These are phyloP conservation scores for Lanius collurio DNA, from an alignment of 2,113 vertebrate species.

Conservation along the genomic window DNA sequence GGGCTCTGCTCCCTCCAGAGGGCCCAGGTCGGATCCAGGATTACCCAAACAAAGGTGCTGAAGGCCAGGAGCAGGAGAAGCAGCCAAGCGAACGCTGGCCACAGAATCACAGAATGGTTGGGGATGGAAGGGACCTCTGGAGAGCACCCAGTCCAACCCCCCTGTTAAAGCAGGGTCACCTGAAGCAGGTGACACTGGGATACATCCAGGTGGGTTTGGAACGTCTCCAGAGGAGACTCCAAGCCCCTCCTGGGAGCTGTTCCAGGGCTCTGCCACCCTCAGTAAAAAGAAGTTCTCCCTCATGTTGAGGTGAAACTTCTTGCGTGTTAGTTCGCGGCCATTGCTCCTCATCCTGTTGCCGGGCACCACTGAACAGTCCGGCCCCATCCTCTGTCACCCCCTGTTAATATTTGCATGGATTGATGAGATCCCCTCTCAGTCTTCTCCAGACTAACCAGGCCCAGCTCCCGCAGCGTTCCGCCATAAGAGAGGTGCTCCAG, in stretches of 20 bases:
- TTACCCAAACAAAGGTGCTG: accelerated
- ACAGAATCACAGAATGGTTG: neutral
- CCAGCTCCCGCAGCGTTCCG: neutral
- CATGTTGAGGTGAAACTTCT: neutral
- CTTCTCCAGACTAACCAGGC: neutral
- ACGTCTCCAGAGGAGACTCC: neutral
- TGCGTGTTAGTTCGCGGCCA: neutral
- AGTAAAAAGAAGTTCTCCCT: neutral
- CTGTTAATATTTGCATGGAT: neutral
- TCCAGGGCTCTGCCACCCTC: neutral
- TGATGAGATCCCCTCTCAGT: neutral
- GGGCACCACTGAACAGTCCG: neutral
- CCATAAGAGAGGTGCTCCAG: neutral
- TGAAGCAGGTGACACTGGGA: neutral
- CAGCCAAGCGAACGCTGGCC: accelerated
- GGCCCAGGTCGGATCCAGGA: neutral
- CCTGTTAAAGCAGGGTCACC: neutral
- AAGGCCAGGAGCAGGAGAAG: neutral
- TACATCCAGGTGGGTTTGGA: neutral
- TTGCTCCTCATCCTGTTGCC: neutral
- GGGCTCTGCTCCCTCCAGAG: neutral
- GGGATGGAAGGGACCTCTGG: neutral
- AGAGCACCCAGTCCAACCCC: neutral
- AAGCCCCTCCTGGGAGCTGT: neutral
- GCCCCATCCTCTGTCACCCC: neutral